Evolutionary conservation across 2,113 vertebrate genomes (phyloP).

Genomic region (Ornithorhynchus anatinus): DNA sequence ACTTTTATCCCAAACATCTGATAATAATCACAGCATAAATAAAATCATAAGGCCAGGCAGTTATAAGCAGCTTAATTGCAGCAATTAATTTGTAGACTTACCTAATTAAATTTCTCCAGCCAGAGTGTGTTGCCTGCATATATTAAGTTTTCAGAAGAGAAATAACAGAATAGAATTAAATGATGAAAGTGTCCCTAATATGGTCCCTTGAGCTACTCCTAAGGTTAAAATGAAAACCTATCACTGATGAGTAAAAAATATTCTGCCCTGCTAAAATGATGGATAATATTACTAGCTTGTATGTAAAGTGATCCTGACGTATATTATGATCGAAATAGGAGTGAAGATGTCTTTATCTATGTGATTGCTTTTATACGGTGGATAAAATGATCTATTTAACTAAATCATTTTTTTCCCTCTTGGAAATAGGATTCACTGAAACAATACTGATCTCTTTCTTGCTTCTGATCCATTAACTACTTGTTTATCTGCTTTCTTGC

Average conservation of each 20-base stretch:
- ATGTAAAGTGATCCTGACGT: slow-evolving; percentile 22
- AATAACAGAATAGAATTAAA: slow-evolving; percentile 45
- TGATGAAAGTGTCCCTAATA: slow-evolving; percentile 48
- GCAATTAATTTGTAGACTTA: slow-evolving; percentile 60
- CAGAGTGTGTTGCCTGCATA: slow-evolving; percentile 41
- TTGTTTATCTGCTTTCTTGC: slow-evolving; percentile 49
- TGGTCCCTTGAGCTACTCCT: slow-evolving; percentile 42
- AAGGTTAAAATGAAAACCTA: slow-evolving; percentile 55
- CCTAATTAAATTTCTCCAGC: slow-evolving; percentile 62
- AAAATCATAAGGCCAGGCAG: slow-evolving; percentile 59
- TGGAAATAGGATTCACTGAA: slow-evolving; percentile 39
- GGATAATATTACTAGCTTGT: slow-evolving; percentile 31
- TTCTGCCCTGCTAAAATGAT: slow-evolving; percentile 13
- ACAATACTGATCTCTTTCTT: slow-evolving; percentile 46
- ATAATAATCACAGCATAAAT: slow-evolving; percentile 63
- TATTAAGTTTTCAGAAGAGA: slow-evolving; percentile 41
- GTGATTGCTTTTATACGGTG: slow-evolving; percentile 38
- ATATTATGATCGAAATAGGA: slow-evolving; percentile 42
- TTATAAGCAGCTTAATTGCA: slow-evolving; percentile 63
- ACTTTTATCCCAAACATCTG: slow-evolving; percentile 58
- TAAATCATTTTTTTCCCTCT: slow-evolving; percentile 30
- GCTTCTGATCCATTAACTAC: slow-evolving; percentile 33
- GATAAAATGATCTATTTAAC: slow-evolving; percentile 27
- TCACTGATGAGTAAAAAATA: slow-evolving; percentile 45
- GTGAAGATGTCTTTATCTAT: slow-evolving; percentile 37